Evolutionary conservation across 2,113 vertebrate species (phyloP).

Genomic region (Pleuronectes platessa): DNA sequence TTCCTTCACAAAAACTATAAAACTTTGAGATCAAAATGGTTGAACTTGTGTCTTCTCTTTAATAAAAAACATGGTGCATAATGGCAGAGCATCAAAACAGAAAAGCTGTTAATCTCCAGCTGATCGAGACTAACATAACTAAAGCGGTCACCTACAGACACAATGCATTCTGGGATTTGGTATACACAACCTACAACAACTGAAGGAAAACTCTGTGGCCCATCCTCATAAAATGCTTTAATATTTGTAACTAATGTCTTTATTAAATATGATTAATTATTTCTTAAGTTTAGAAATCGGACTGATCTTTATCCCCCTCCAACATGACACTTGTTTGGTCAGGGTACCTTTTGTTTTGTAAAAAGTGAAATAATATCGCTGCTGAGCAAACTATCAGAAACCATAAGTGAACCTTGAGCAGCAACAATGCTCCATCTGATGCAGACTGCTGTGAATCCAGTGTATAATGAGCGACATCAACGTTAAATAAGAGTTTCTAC

Average conservation of each 20-base stretch:
- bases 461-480: constrained; percentile 3
- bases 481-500: constrained; percentile 91
- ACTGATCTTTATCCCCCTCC: not conserved
- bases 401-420: not conserved
- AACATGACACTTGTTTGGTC: no score
- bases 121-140: constrained; percentile 4
- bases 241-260: constrained; percentile 10
- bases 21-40: not conserved
- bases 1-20: no score
- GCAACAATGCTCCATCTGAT: not conserved
- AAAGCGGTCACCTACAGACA: constrained; percentile 32
- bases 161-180: constrained; percentile 18
- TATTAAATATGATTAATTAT: not conserved
- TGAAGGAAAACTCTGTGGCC: not conserved
- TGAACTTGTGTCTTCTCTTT: constrained; percentile 29
- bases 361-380: not conserved
- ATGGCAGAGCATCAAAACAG: constrained; percentile 22
- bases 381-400: no score
- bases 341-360: no score
- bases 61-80: constrained; percentile 37
- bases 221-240: constrained; percentile 4
- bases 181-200: not conserved
- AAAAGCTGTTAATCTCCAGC: constrained; percentile 1
- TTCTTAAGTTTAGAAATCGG: not conserved
- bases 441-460: not conserved